Evolutionary conservation across 2,888 invertebrate genomes (phyloP).

Genomic region (Melanotus villosus): DNA sequence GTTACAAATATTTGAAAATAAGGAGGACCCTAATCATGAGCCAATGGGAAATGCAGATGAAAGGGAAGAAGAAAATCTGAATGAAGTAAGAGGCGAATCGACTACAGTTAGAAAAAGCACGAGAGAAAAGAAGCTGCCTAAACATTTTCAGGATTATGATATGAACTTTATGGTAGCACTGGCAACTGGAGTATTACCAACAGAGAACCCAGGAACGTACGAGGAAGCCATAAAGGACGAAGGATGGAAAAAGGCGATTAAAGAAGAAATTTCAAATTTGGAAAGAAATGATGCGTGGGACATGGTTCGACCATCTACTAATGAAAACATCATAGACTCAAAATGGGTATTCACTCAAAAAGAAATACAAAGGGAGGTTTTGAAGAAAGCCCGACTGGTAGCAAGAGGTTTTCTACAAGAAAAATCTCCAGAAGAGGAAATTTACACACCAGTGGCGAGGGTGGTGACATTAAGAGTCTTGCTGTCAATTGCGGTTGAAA

Average conservation of each 20-base stretch:
- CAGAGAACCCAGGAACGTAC: slow-evolving; percentile 10
- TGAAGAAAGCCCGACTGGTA: slow-evolving; percentile 25
- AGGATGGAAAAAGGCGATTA: slow-evolving; percentile 26
- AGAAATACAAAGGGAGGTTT: not conserved
- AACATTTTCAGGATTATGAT: not conserved
- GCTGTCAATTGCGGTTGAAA: not conserved
- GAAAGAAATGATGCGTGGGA: slow-evolving; percentile 27
- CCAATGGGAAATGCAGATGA: not conserved
- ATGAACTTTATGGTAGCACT: not conserved
- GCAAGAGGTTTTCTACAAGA: too few relatives aligned
- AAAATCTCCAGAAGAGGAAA: too few relatives aligned
- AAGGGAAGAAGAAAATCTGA: not conserved
- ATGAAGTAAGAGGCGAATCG: not conserved
- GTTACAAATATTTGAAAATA: too few relatives aligned
- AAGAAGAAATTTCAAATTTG: slow-evolving; percentile 11
- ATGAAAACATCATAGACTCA: slow-evolving; percentile 1
- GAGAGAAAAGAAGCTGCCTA: not conserved
- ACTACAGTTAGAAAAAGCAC: not conserved
- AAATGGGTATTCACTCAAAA: slow-evolving; percentile 28
- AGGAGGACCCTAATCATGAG: too few relatives aligned
- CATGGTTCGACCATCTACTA: not conserved
- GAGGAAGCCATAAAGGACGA: slow-evolving; percentile 14
- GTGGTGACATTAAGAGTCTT: not conserved
- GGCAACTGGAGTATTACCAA: too few relatives aligned
- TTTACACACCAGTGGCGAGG: too few relatives aligned